These are phyloP conservation scores for Antennarius striatus DNA, from an alignment of 2,113 vertebrate species.

Conservation along the genomic window DNA sequence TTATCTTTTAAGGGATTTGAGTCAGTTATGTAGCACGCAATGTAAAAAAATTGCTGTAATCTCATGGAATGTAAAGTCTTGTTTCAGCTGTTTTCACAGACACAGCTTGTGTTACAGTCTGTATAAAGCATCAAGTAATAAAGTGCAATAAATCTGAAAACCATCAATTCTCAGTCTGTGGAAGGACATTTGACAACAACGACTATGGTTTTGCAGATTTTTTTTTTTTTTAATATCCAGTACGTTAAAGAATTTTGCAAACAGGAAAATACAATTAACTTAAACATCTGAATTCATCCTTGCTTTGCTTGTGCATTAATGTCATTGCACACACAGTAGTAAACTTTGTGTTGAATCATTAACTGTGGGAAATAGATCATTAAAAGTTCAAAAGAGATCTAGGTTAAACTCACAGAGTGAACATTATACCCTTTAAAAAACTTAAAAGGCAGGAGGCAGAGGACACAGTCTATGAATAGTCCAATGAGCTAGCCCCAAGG, in stretches of 20 bases:
- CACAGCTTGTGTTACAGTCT: too few relatives aligned
- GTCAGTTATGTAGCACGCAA: too few relatives aligned
- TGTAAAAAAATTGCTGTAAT: too few relatives aligned
- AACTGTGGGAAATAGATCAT: constrained; percentile 82
- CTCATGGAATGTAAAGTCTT: too few relatives aligned
- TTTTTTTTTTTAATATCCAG: too few relatives aligned
- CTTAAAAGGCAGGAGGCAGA: constrained; percentile 74
- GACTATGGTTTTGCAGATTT: too few relatives aligned
- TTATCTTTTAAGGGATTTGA: too few relatives aligned
- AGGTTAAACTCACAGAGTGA: constrained; percentile 80
- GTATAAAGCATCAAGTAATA: too few relatives aligned
- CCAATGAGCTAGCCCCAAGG: constrained; percentile 65
- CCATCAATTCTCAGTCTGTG: too few relatives aligned
- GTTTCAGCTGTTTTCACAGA: too few relatives aligned
- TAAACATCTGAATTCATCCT: constrained; percentile 37
- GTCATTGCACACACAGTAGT: constrained; percentile 75
- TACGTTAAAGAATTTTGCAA: background rate
- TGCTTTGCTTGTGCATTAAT: constrained; percentile 61
- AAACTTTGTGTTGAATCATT: constrained; percentile 79
- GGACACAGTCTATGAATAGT: constrained; percentile 71
- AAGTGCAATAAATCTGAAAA: too few relatives aligned
- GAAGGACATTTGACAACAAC: too few relatives aligned
- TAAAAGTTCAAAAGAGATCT: constrained; percentile 83
- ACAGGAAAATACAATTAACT: constrained; percentile 36
- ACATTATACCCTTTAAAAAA: constrained; percentile 80